A percentile compares a stretch with the other conserved stretches of the same genome.
phyloP scores from a whole-genome alignment of 92 coral and sea anemone species.

The Palythoa heliodiscus region DNA sequence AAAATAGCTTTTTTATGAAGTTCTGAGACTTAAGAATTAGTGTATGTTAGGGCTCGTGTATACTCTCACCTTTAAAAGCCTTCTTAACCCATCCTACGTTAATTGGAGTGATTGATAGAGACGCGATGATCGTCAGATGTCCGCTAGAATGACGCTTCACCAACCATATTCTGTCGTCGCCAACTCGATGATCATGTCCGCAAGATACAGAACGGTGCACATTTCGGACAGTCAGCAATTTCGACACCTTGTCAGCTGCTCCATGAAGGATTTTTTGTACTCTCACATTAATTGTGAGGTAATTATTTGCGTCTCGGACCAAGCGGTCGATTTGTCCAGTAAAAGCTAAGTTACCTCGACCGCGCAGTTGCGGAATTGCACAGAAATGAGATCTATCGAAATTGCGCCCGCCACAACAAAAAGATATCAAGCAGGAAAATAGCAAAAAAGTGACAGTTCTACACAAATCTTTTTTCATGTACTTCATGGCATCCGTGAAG shows the following conservation, averaged over 20 bases:
- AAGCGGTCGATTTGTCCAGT: conserved; percentile 62
- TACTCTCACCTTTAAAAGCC: conserved; percentile 23
- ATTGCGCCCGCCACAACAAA: neutral
- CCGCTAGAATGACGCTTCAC: conserved; percentile 80
- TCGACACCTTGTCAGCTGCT: conserved; percentile 25
- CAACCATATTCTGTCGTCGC: conserved; percentile 84
- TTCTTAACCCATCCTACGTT: conserved; percentile 5
- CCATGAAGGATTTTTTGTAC: conserved; percentile 61
- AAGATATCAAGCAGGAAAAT: neutral
- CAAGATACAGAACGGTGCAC: conserved; percentile 73
- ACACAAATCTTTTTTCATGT: neutral
- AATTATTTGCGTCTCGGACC: conserved; percentile 46
- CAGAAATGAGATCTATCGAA: conserved; percentile 62
- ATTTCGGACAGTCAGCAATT: conserved; percentile 49
- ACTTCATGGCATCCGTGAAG: conserved; percentile 26
- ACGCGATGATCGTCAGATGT: conserved; percentile 62
- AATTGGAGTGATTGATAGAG: conserved; percentile 51
- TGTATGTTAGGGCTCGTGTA: neutral
- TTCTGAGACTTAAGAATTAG: neutral
- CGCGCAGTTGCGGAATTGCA: conserved; percentile 67
- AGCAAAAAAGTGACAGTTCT: neutral
- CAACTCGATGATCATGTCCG: conserved; percentile 75
- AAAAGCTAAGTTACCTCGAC: conserved; percentile 66
- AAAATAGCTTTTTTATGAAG: neutral
- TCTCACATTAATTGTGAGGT: conserved; percentile 58